These are phyloP conservation scores for Epinotia brunnichana DNA, from an alignment of 2,888 invertebrate species.

Conservation along the genomic window DNA sequence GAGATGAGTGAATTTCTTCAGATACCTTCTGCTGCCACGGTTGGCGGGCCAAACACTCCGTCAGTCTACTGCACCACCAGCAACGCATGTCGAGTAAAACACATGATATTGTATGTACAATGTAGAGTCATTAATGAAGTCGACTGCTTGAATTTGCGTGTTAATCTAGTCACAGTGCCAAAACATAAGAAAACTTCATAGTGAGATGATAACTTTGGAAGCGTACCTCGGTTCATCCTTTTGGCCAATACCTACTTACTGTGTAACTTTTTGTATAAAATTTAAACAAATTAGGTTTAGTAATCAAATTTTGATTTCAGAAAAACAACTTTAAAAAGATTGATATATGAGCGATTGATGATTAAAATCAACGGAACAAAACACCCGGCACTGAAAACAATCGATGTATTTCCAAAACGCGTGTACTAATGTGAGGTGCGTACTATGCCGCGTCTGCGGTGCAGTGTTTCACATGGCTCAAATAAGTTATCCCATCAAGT, in stretches of 20 bases:
- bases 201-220: neutral
- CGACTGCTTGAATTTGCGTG: constrained; percentile 7
- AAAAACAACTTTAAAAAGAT: neutral
- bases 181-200: constrained; percentile 7
- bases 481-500: constrained; percentile 22
- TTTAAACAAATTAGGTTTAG: neutral
- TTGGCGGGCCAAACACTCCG: neutral
- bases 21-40: constrained; percentile 5
- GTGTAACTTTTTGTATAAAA: neutral
- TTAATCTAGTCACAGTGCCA: constrained; percentile 12
- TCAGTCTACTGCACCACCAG: neutral
- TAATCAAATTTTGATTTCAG: neutral
- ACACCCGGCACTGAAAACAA: constrained; percentile 15
- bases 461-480: constrained; percentile 31
- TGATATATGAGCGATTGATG: neutral
- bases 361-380: neutral
- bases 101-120: constrained; percentile 21
- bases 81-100: constrained; percentile 19
- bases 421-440: constrained; percentile 41
- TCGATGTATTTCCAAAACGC: constrained; percentile 17
- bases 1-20: constrained; percentile 1
- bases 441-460: constrained; percentile 44
- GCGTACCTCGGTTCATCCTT: constrained; percentile 28
- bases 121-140: constrained; percentile 28
- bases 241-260: constrained; percentile 14